Evolutionary conservation across 64 coral and sea anemone species (phyloP).

Genomic region (Montipora efflorescens): DNA sequence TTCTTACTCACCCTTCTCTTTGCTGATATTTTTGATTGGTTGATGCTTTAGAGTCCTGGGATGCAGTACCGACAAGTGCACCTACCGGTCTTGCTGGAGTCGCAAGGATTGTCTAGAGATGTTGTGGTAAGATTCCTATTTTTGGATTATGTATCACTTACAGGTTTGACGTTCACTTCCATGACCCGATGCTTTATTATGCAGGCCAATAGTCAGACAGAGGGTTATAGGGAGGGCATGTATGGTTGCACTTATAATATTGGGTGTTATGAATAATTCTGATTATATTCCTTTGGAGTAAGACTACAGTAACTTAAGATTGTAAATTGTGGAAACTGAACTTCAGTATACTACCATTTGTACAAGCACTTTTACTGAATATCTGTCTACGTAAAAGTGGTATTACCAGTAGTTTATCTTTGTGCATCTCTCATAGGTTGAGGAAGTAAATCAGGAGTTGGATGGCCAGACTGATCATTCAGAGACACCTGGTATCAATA

Average conservation of each 20-base stretch:
- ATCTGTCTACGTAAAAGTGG: conserved; percentile 25
- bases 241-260: conserved; percentile 36
- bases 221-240: conserved; percentile 6
- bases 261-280: not conserved
- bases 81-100: conserved; percentile 48
- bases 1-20: conserved; percentile 28
- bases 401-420: conserved; percentile 40
- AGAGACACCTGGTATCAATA: conserved; percentile 63
- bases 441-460: conserved; percentile 59
- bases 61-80: conserved; percentile 63
- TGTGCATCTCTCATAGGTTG: conserved; percentile 67
- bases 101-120: conserved; percentile 61
- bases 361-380: conserved; percentile 37
- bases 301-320: conserved; percentile 9
- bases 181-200: conserved; percentile 27
- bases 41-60: conserved; percentile 58
- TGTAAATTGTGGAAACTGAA: conserved; percentile 38
- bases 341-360: conserved; percentile 54
- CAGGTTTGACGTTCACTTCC: conserved; percentile 31
- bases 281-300: conserved; percentile 7
- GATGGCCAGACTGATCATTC: conserved; percentile 56
- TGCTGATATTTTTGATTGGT: conserved; percentile 26
- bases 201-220: too few species aligned
- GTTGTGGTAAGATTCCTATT: conserved; percentile 38
- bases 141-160: conserved; percentile 55